phyloP scores from a whole-genome alignment of 1,140 invertebrate species.

The Periplaneta americana region DNA sequence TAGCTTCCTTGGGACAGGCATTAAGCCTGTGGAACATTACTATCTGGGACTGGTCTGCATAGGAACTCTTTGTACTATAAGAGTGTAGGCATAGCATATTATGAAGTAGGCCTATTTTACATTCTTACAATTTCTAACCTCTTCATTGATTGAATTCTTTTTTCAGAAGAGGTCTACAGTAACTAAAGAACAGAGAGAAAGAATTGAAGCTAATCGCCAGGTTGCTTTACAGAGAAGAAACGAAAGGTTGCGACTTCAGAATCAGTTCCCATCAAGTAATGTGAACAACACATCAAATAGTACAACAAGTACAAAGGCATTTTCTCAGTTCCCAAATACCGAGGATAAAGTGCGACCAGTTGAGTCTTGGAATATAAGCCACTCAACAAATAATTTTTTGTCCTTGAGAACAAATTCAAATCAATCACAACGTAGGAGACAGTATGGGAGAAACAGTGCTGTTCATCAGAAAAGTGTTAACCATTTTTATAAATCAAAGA shows the following conservation, averaged over 20 bases:
- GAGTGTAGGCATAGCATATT: too few species aligned
- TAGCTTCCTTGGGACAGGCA: too few species aligned
- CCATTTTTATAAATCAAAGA: not conserved
- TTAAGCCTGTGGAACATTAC: too few species aligned
- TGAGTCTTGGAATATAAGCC: too few species aligned
- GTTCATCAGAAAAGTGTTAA: not conserved
- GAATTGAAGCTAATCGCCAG: constrained; percentile 42
- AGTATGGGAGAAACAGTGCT: not conserved
- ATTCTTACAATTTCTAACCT: too few species aligned
- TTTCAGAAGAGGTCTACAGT: constrained; percentile 25
- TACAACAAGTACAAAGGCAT: too few species aligned
- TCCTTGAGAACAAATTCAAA: not conserved
- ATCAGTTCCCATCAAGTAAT: not conserved
- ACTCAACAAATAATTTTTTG: not conserved
- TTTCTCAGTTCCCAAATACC: too few species aligned
- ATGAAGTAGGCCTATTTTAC: too few species aligned
- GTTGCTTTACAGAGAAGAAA: constrained; percentile 36
- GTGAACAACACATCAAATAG: not conserved
- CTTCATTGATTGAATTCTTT: too few species aligned
- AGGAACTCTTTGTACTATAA: too few species aligned
- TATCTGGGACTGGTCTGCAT: too few species aligned
- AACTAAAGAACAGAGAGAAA: constrained; percentile 37
- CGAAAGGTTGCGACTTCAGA: constrained; percentile 9
- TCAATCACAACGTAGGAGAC: not conserved
- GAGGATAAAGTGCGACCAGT: too few species aligned